Evolutionary conservation across 2,113 vertebrate species (phyloP), one percentile per base, ranked within the genome.

Genomic region (Cyanoliseus patagonus): DNA sequence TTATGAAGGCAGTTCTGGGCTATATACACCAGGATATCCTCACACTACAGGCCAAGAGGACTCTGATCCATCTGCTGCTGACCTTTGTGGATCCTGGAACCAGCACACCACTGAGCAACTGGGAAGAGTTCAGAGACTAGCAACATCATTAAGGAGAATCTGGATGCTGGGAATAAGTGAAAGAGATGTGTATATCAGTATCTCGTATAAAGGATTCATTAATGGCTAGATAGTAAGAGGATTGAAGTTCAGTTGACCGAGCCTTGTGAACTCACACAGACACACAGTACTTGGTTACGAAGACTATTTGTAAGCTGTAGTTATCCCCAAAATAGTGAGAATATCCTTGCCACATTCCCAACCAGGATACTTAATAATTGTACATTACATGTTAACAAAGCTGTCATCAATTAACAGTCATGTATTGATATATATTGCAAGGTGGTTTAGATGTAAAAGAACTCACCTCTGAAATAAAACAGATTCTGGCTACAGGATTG

Each of bases 41-140:
- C n/a, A 10, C 0, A 1, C 17, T 75, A 30, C 31, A 52, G 8
- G 16, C n/a, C 0, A 2, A 70, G 51, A 46, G 33, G 44, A 22
- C 11, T 47, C 11, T 35, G 35, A 31, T 44, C 44, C 51, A 23
- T 47, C 59, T 74, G 19, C 6, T 31, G 9, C 31, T 49, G 77
- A 75, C 20, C 33, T 59, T 16, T 49, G 39, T 39, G 30, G 31
- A 30, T 79, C 20, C 81, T 77, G 41, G 9, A 57, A 33, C 24
- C 59, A n/a, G 73, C 73, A 73, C 39, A 75, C n/a, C 13, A 13
- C 35, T 66, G 67, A 78, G 39, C 9, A 59, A 53, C 10, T 17
- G 13, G 23, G 44, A 59, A 88, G 7, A 16, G 11, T 64, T 91
- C 31, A 63, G 42, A 52, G 27, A 53, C 13, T 9, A 49, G 7